Conservation (phyloP, 1,140 invertebrate species). For the Cotesia glomerata region DNA sequence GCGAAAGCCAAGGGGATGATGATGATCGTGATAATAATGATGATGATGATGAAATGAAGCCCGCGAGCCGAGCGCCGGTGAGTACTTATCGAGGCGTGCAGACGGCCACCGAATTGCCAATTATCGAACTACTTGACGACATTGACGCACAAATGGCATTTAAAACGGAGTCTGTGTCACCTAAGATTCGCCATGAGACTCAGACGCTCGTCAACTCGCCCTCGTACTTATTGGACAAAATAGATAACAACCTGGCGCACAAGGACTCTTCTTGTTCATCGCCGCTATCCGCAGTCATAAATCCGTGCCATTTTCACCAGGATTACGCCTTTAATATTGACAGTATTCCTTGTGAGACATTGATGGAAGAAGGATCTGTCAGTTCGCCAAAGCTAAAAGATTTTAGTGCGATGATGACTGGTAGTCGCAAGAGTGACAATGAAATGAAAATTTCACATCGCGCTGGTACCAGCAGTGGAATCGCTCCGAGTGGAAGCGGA, state of each 20-base stretch:
- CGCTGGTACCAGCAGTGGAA: too few species aligned
- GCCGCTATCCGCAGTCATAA: background rate
- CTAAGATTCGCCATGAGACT: constrained; percentile 40
- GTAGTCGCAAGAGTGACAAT: too few species aligned
- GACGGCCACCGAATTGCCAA: constrained; percentile 41
- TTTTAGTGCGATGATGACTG: background rate
- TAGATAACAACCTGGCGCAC: constrained; percentile 20
- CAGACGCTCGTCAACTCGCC: constrained; percentile 41
- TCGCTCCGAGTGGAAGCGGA: background rate
- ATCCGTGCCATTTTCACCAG: constrained; percentile 11
- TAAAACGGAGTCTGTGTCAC: constrained; percentile 56
- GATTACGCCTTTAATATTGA: constrained; percentile 2
- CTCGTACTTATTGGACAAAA: constrained; percentile 41
- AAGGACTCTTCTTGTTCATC: background rate
- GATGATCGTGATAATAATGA: background rate
- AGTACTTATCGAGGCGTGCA: constrained; percentile 25
- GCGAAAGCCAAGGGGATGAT: constrained; percentile 37
- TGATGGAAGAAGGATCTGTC: background rate
- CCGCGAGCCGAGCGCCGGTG: constrained; percentile 32
- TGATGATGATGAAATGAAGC: constrained; percentile 1
- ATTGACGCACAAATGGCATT: constrained; percentile 55
- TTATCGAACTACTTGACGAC: constrained; percentile 58
- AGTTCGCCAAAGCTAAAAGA: background rate
- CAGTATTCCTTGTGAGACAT: background rate
- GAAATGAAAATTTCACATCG: too few species aligned